These are phyloP conservation scores for Ischnus inquisitorius DNA, from an alignment of 2,888 invertebrate species.

Conservation along the genomic window DNA sequence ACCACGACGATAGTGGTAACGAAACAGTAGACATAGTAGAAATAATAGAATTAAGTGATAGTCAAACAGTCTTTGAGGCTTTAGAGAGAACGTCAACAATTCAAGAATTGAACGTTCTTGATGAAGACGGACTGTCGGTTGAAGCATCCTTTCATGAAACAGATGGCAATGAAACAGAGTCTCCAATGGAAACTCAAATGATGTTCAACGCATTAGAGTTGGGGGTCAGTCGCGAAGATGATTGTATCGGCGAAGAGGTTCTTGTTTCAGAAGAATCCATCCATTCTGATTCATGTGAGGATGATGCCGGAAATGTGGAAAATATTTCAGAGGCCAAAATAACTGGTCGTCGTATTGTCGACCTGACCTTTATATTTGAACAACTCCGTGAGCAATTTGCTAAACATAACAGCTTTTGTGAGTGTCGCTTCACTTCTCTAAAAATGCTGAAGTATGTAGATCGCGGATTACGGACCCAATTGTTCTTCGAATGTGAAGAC, in stretches of 20 bases:
- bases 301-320: background rate
- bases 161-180: background rate
- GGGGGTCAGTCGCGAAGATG: background rate
- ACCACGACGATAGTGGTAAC: background rate
- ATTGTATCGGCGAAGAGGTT: background rate
- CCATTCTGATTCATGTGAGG: background rate
- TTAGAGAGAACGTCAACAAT: background rate
- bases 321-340: background rate
- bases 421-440: background rate
- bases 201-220: background rate
- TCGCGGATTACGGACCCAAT: background rate
- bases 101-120: background rate
- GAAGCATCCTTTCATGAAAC: background rate
- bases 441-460: background rate
- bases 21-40: background rate
- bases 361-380: background rate
- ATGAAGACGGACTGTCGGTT: background rate
- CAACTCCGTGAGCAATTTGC: conserved; percentile 25
- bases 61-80: background rate
- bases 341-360: conserved; percentile 45
- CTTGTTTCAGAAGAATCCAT: background rate
- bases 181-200: background rate
- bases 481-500: background rate
- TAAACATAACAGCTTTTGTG: too few relatives aligned
- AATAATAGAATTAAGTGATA: background rate